phyloP scores from a whole-genome alignment of 2,888 invertebrate species.

The Eretmocerus hayati region DNA sequence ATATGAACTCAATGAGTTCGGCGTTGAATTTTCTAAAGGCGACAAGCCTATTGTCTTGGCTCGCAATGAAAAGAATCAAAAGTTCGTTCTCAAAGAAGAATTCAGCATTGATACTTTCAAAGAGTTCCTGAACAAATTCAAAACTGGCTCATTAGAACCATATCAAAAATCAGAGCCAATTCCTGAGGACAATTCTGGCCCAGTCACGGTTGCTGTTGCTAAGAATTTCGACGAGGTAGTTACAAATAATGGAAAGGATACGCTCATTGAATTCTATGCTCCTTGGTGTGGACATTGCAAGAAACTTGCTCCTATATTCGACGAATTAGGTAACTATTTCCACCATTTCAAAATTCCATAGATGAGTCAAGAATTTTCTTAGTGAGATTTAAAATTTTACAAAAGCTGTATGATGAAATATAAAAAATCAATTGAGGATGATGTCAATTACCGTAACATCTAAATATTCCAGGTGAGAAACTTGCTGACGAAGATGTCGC shows the following conservation, averaged over 20 bases:
- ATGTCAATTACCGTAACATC: too few relatives aligned
- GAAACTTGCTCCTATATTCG: constrained; percentile 85
- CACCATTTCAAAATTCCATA: background rate
- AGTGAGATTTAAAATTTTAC: background rate
- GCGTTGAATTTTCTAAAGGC: constrained; percentile 75
- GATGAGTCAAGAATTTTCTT: too few relatives aligned
- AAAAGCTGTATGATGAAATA: too few relatives aligned
- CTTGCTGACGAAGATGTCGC: constrained; percentile 78
- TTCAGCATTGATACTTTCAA: constrained; percentile 85
- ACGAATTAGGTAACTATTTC: constrained; percentile 70
- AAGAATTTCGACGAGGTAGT: constrained; percentile 96
- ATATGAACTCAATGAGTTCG: constrained; percentile 90
- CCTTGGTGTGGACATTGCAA: constrained; percentile 99
- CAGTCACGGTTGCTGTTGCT: constrained; percentile 85
- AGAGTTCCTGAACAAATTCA: constrained; percentile 74
- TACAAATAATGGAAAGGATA: constrained; percentile 83
- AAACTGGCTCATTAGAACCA: constrained; percentile 77
- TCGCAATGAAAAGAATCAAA: constrained; percentile 75
- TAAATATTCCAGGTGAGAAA: constrained; percentile 58
- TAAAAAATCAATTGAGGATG: too few relatives aligned
- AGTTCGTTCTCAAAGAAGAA: constrained; percentile 82
- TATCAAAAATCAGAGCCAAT: constrained; percentile 92
- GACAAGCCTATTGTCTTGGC: constrained; percentile 88
- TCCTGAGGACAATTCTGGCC: constrained; percentile 76
- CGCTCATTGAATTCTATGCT: constrained; percentile 96